phyloP scores from a whole-genome alignment of 2,113 vertebrate species.

The Empidonax traillii region DNA sequence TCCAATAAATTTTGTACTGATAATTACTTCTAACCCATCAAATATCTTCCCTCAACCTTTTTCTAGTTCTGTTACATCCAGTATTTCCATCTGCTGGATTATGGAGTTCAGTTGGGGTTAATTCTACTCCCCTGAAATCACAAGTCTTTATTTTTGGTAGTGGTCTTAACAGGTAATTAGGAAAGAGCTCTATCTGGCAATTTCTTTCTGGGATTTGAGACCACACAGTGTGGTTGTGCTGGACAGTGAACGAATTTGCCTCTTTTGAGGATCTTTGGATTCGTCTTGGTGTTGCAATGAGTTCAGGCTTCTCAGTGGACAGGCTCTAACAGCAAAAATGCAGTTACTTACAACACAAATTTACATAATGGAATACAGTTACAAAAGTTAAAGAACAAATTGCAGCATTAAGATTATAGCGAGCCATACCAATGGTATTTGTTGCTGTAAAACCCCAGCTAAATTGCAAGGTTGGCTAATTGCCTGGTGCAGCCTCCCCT shows the following conservation, averaged over 20 bases:
- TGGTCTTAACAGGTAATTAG: background rate
- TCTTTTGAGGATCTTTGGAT: background rate
- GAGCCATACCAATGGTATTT: background rate
- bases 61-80: background rate
- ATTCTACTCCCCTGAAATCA: background rate
- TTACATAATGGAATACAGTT: background rate
- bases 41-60: background rate
- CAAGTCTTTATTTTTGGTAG: background rate
- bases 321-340: background rate
- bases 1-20: too few species aligned
- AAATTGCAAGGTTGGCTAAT: background rate
- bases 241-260: background rate
- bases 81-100: background rate
- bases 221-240: background rate
- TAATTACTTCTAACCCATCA: background rate
- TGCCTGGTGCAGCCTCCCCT: background rate
- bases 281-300: background rate
- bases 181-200: background rate
- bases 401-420: background rate
- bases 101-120: background rate
- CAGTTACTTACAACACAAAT: background rate
- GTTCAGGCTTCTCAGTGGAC: background rate
- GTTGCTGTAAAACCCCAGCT: background rate
- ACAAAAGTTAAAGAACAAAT: constrained; percentile 3
- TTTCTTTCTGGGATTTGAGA: background rate